Evolutionary conservation across 2,888 invertebrate genomes (phyloP).

Genomic region (Sminthurinus aureus): DNA sequence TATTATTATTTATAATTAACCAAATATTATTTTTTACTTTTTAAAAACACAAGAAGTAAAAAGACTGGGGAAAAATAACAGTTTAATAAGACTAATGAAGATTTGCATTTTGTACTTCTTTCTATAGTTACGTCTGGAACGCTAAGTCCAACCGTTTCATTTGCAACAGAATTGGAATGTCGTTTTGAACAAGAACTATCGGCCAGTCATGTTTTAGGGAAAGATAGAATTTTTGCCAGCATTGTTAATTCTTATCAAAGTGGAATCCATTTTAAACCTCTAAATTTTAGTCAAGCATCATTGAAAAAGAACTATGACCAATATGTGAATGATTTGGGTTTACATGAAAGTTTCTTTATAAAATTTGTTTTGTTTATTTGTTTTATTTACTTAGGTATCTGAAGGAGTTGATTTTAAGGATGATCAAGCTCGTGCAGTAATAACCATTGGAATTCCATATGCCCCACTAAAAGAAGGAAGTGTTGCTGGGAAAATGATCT

Average conservation of each 20-base stretch:
- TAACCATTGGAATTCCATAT: conserved; percentile 56
- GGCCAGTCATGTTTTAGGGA: conserved; percentile 50
- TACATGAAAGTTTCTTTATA: too few species aligned
- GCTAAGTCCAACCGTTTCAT: conserved; percentile 47
- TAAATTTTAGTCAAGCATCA: not conserved
- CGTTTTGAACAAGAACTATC: conserved; percentile 42
- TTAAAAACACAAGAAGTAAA: too few species aligned
- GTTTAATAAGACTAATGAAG: too few species aligned
- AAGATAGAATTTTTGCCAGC: conserved; percentile 43
- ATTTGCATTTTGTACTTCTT: too few species aligned
- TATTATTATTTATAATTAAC: too few species aligned
- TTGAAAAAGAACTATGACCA: not conserved
- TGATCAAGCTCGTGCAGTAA: conserved; percentile 55
- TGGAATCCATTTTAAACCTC: not conserved
- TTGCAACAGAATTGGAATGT: conserved; percentile 48
- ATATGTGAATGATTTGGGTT: conserved; percentile 42
- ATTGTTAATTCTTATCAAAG: not conserved
- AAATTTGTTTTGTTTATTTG: too few species aligned
- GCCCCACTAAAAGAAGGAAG: conserved; percentile 26
- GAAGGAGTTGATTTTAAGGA: conserved; percentile 58
- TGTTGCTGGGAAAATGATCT: conserved; percentile 43
- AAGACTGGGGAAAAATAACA: too few species aligned
- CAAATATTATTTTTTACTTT: too few species aligned
- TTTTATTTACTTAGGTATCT: too few species aligned
- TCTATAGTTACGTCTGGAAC: conserved; percentile 57